Percentiles rank a stretch among this genome's conserved stretches.
These are phyloP conservation scores for Amazona ochrocephala DNA, from an alignment of 2,797 vertebrate genomes.

Conservation along the genomic window DNA sequence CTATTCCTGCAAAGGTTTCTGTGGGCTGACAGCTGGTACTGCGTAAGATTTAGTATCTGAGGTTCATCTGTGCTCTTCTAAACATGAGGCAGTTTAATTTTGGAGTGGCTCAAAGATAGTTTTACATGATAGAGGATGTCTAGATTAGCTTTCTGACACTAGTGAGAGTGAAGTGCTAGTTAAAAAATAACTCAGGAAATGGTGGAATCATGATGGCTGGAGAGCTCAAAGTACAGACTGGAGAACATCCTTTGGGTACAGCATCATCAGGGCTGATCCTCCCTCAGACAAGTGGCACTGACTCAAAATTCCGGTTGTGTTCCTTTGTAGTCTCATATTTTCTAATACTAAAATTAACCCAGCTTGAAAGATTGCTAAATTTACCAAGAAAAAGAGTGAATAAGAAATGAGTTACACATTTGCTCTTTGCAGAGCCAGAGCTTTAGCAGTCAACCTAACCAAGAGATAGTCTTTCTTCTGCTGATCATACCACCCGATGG, in stretches of 20 bases:
- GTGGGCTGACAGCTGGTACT: slow-evolving; percentile 33
- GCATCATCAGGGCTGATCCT: not conserved
- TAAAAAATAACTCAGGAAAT: not conserved
- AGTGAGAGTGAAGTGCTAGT: not conserved
- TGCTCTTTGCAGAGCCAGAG: not conserved
- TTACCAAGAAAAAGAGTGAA: not conserved
- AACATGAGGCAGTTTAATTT: slow-evolving; percentile 53
- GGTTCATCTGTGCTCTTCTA: slow-evolving; percentile 52
- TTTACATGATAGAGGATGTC: not conserved
- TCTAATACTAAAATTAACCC: not conserved
- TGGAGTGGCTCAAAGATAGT: not conserved
- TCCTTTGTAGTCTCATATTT: not conserved
- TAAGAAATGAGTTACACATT: not conserved
- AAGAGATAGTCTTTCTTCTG: not conserved
- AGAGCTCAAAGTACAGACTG: not conserved
- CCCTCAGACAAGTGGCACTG: not conserved
- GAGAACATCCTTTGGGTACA: not conserved
- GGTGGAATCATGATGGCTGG: not conserved
- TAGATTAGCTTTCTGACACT: not conserved
- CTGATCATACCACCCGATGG: not conserved
- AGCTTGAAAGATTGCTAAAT: not conserved
- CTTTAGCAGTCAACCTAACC: not conserved
- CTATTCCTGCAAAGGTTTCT: slow-evolving; percentile 44
- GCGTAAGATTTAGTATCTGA: slow-evolving; percentile 39
- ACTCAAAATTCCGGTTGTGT: accelerated